Evolutionary conservation across 2,888 invertebrate genomes (phyloP).

Genomic region (Cremastinae sp.): DNA sequence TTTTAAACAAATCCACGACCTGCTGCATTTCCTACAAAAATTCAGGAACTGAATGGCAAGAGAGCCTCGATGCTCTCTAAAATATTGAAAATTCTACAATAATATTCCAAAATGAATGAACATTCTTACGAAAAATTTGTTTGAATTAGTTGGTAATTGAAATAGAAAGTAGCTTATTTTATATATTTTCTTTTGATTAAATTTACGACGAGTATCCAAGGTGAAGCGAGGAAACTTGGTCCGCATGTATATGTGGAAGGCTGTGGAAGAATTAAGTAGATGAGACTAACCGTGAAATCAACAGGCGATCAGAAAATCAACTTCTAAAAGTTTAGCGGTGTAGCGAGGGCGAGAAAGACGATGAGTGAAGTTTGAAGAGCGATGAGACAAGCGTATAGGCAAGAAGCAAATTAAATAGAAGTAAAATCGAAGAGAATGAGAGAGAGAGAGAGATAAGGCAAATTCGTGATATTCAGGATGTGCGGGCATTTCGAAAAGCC

Average conservation of each 20-base stretch:
- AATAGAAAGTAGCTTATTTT: too few relatives aligned
- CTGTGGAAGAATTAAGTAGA: not conserved
- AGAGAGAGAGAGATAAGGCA: slow-evolving; percentile 19
- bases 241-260: not conserved
- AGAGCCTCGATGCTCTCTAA: too few relatives aligned
- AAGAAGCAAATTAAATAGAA: slow-evolving; percentile 9
- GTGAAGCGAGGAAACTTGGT: not conserved
- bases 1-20: too few relatives aligned
- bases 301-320: slow-evolving; percentile 68
- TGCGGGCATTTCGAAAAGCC: slow-evolving; percentile 58
- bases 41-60: too few relatives aligned
- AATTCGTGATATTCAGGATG: slow-evolving; percentile 39
- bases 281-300: slow-evolving; percentile 63
- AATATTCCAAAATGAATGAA: too few relatives aligned
- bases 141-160: too few relatives aligned
- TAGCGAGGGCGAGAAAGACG: slow-evolving; percentile 10
- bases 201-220: not conserved
- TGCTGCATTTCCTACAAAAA: too few relatives aligned
- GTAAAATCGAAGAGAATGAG: not conserved
- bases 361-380: slow-evolving; percentile 17
- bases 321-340: slow-evolving; percentile 65
- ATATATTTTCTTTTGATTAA: not conserved
- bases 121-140: too few relatives aligned
- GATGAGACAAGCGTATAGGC: not conserved
- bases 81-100: too few relatives aligned